These are phyloP conservation scores for Phyto melanocephala DNA, from an alignment of 2,888 invertebrate genomes.

Conservation along the genomic window DNA sequence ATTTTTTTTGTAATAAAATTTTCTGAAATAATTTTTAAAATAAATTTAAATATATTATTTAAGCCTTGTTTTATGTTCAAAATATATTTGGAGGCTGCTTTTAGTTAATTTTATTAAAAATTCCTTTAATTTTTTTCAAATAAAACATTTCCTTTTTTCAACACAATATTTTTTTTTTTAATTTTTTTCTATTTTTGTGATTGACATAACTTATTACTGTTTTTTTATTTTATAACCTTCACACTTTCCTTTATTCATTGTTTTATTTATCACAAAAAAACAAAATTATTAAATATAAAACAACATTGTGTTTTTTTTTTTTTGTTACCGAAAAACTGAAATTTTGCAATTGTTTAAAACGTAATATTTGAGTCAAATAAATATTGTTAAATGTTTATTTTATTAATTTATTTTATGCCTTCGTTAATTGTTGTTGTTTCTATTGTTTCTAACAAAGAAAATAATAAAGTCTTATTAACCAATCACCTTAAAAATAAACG, in stretches of 20 bases:
- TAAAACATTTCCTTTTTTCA: too few relatives aligned
- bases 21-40: too few relatives aligned
- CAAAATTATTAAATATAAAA: slow-evolving; percentile 14
- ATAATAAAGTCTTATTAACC: slow-evolving; percentile 33
- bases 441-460: slow-evolving; percentile 39
- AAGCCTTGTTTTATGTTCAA: too few relatives aligned
- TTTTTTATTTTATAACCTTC: slow-evolving; percentile 24
- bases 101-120: too few relatives aligned
- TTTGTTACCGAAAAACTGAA: slow-evolving; percentile 1
- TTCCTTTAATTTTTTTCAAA: too few relatives aligned
- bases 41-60: too few relatives aligned
- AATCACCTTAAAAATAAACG: slow-evolving; percentile 23
- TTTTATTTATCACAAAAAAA: slow-evolving; percentile 17
- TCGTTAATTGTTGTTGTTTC: not conserved
- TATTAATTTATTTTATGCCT: slow-evolving; percentile 32
- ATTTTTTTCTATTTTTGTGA: too few relatives aligned
- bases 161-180: too few relatives aligned
- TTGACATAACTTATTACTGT: too few relatives aligned
- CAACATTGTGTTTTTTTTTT: not conserved
- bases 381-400: slow-evolving; percentile 26
- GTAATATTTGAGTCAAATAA: slow-evolving; percentile 28
- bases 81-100: too few relatives aligned
- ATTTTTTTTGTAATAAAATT: too few relatives aligned
- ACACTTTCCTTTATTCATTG: slow-evolving; percentile 17
- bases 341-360: slow-evolving; percentile 51